Evolutionary conservation across 2,113 vertebrate genomes (phyloP).

Genomic region (Clarias macrocephalus): DNA sequence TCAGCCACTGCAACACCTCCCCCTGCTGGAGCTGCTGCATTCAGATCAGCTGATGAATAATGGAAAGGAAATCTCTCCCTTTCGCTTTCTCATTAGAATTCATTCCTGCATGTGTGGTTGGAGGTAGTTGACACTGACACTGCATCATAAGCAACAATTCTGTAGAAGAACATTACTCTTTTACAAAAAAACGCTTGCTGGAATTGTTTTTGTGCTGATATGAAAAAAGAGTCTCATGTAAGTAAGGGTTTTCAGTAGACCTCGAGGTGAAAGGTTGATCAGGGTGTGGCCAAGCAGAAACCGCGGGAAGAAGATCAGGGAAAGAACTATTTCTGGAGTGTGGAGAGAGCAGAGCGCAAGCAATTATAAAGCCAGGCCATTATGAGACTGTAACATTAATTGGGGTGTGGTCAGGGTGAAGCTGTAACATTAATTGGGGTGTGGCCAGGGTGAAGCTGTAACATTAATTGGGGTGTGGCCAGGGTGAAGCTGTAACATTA

Average conservation of each 20-base stretch:
- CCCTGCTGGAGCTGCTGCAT: conserved; percentile 80
- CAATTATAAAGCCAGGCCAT: no score
- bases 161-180: neutral
- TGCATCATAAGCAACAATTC: neutral
- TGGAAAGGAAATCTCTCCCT: conserved; percentile 42
- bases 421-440: no score
- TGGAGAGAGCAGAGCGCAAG: no score
- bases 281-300: neutral
- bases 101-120: neutral
- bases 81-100: neutral
- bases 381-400: no score
- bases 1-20: conserved; percentile 82
- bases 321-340: no score
- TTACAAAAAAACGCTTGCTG: neutral
- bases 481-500: no score
- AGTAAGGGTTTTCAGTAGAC: neutral
- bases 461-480: no score
- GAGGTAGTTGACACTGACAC: neutral
- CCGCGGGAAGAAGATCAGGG: no score
- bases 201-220: neutral
- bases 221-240: neutral
- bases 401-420: no score
- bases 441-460: no score
- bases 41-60: conserved; percentile 67
- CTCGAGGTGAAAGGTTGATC: neutral